Base-by-base conservation (phyloP, 2,113 vertebrate species). In the Arothron firmamentum region DNA sequence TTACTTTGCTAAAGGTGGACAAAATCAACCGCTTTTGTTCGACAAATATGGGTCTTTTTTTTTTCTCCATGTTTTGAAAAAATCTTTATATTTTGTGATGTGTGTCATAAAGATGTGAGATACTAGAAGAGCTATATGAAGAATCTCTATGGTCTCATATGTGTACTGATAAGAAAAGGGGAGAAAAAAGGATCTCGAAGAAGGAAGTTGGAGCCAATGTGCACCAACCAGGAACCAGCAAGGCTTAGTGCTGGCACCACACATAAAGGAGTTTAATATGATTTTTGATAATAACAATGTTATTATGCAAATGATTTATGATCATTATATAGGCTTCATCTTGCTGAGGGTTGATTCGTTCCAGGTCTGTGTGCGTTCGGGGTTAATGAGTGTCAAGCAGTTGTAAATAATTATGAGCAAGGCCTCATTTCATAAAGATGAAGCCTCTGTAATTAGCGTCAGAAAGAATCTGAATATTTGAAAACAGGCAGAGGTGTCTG, bases 21-120 rank as follows among this genome's bases (percentile, higher is more conserved):
- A 43, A 70, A 58, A 83, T 81, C 70, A 71, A 64, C 72, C 70
- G 20, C 14, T 46, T 34, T 60, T 62, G 51, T 28, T 70, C 53
- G n/a, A n/a, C 72, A 18, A 43, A 21, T 34, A 28, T 65, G 56
- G 52, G 23, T 25, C 48, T 7, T 52, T 63, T 56, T 59, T 23
- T 23, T n/a, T n/a, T n/a, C n/a, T n/a, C n/a, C n/a, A n/a, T n/a
- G n/a, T 23, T 23, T 23, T 23, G 21, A 2, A 23, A 23, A 23
- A 23, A 23, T 23, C 2, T 23, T 3, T 23, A 23, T 23, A 23
- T 23, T 23, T 23, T 3, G 21, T 23, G 21, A 28, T 28, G 25
- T 28, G 25, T 28, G 2, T 28, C 25, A 28, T 28, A 28, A 28
- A 28, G 25, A 6, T 28, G 25, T 6, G 25, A 28, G 25, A 28